Conservation (phyloP, 2,888 invertebrate species). For the Oasisia sp. region DNA sequence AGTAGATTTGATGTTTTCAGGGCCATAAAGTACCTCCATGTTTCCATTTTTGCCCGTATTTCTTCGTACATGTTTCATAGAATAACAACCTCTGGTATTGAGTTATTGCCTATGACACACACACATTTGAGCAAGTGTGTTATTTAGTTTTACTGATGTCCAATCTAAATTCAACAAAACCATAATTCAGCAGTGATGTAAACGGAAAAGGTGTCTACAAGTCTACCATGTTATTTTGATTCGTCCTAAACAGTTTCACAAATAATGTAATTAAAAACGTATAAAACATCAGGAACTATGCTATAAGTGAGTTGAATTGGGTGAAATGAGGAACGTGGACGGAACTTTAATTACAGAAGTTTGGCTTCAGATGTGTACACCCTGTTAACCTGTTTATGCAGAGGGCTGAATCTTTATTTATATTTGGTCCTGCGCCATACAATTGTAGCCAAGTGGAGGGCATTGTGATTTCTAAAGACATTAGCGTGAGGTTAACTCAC, state of each 20-base stretch:
- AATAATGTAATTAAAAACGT: no score
- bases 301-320: neutral
- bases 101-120: neutral
- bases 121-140: neutral
- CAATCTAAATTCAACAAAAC: no score
- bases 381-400: neutral
- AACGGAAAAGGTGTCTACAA: no score
- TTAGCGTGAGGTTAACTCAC: neutral
- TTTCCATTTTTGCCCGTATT: neutral
- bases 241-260: no score
- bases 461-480: neutral
- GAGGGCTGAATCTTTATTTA: neutral
- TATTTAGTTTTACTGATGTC: neutral
- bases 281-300: neutral
- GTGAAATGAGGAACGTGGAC: neutral
- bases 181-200: no score
- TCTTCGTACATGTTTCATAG: neutral
- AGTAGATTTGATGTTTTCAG: neutral
- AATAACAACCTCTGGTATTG: neutral
- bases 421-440: neutral
- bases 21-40: neutral
- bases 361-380: neutral
- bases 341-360: neutral
- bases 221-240: no score
- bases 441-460: neutral